These are phyloP conservation scores for Danio choprae DNA, from an alignment of 2,797 vertebrate genomes.

Conservation along the genomic window DNA sequence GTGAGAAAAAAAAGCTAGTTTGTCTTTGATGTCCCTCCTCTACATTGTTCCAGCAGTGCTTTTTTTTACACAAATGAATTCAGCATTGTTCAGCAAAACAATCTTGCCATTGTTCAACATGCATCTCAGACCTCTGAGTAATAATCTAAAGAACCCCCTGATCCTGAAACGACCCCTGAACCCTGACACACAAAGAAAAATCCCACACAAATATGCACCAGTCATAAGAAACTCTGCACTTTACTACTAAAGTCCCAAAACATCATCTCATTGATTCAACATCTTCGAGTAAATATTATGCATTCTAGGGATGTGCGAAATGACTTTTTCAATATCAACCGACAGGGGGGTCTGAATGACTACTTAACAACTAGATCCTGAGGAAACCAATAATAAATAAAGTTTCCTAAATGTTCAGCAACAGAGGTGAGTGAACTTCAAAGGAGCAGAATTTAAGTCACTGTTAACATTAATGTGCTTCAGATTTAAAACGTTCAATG, in stretches of 20 bases:
- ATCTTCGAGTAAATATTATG: conserved; percentile 1
- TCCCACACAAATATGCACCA: conserved; percentile 32
- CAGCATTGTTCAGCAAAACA: conserved; percentile 56
- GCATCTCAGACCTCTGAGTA: conserved; percentile 31
- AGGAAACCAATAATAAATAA: background rate
- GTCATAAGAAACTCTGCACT: background rate
- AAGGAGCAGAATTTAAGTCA: no score
- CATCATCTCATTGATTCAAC: background rate
- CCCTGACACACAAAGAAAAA: conserved; percentile 41
- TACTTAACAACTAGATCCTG: background rate
- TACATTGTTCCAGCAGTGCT: conserved; percentile 1
- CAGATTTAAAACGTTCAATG: no score
- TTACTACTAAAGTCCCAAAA: background rate
- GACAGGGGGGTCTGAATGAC: background rate
- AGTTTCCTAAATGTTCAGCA: no score
- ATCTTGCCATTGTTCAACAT: conserved; percentile 53
- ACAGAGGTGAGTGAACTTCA: no score
- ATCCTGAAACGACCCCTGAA: conserved; percentile 37
- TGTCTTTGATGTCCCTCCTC: conserved; percentile 23
- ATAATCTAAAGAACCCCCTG: conserved; percentile 51
- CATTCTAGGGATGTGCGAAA: background rate
- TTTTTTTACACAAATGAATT: conserved; percentile 44
- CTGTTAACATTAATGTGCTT: no score
- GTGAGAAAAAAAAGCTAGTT: conserved; percentile 18
- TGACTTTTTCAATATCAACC: background rate